A percentile compares a stretch with the other conserved stretches of the same genome.
Evolutionary conservation across 2,888 invertebrate species (phyloP).

Genomic region (Marasmarcha lunaedactyla): DNA sequence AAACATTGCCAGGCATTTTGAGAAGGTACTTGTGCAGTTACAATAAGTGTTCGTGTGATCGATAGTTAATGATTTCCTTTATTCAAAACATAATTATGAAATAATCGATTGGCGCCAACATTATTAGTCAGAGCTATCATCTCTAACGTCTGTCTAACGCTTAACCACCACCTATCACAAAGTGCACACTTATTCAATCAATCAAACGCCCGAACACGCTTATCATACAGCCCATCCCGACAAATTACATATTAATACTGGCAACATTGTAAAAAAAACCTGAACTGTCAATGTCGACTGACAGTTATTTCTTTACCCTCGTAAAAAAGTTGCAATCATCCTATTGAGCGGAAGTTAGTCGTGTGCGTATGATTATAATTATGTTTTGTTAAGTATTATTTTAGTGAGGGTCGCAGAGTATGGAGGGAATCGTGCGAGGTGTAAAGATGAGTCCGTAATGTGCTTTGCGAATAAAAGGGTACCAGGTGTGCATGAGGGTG

Average conservation of each 20-base stretch:
- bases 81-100: too few species aligned
- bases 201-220: constrained; percentile 49
- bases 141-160: constrained; percentile 16
- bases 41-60: too few species aligned
- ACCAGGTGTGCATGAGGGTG: constrained; percentile 35
- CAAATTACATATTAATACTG: constrained; percentile 64
- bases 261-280: constrained; percentile 49
- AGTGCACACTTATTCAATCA: constrained; percentile 63
- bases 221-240: constrained; percentile 51
- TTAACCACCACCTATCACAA: constrained; percentile 50
- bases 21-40: too few species aligned
- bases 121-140: too few species aligned
- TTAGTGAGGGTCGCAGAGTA: constrained; percentile 17
- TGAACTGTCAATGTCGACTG: constrained; percentile 19
- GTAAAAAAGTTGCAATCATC: constrained; percentile 24
- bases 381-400: constrained; percentile 39
- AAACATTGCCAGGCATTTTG: too few species aligned
- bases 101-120: too few species aligned
- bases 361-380: constrained; percentile 59
- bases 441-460: constrained; percentile 45
- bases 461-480: constrained; percentile 30
- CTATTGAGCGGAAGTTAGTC: constrained; percentile 38
- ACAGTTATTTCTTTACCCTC: constrained; percentile 29
- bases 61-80: too few species aligned
- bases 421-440: constrained; percentile 28